These are phyloP conservation scores for Tetranychus piercei DNA, from an alignment of 2,888 invertebrate species.

Conservation along the genomic window DNA sequence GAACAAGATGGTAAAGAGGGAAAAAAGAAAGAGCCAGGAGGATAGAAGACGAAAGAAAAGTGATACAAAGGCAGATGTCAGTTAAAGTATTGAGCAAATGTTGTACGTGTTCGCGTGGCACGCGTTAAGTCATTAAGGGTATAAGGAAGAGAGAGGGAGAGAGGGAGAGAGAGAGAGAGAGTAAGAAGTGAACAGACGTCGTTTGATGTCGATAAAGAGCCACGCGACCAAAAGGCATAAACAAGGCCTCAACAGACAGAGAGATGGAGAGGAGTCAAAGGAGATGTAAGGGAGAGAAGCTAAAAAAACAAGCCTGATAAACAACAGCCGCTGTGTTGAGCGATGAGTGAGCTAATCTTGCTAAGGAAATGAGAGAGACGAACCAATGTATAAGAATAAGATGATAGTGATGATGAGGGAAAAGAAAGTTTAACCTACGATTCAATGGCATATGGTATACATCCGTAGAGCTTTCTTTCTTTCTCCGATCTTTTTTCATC, in stretches of 20 bases:
- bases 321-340: not conserved
- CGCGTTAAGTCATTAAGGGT: not conserved
- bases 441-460: conserved; percentile 5
- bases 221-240: not conserved
- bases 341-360: not conserved
- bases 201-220: not conserved
- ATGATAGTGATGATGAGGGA: not conserved
- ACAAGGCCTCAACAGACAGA: not conserved
- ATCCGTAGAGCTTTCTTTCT: not conserved
- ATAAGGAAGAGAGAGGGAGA: no score
- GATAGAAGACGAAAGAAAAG: not conserved
- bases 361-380: not conserved
- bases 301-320: not conserved
- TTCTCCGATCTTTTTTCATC: not conserved
- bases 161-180: no score
- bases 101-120: not conserved
- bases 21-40: not conserved
- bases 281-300: not conserved
- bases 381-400: not conserved
- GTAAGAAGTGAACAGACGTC: not conserved
- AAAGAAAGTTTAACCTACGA: not conserved
- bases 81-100: not conserved
- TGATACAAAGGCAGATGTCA: not conserved
- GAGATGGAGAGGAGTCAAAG: not conserved
- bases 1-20: not conserved